These are phyloP conservation scores for Piprites chloris DNA, from an alignment of 2,113 vertebrate species.

Conservation along the genomic window DNA sequence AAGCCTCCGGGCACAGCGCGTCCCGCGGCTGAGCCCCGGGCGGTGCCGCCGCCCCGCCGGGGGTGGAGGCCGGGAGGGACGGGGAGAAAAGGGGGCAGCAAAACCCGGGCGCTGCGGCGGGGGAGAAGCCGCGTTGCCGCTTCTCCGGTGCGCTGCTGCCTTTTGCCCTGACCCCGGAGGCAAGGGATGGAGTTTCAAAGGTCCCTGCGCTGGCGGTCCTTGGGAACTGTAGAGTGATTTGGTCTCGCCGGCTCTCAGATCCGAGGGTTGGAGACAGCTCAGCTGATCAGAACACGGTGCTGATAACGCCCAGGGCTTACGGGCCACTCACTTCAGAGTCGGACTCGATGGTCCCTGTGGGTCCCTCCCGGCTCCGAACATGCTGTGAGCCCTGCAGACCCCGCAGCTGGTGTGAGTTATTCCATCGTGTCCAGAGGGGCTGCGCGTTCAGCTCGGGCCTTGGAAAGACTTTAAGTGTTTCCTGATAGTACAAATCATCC, in stretches of 20 bases:
- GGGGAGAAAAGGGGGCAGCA: background rate
- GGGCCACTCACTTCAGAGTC: rapidly evolving
- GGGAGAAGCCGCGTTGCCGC: background rate
- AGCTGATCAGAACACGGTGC: rapidly evolving
- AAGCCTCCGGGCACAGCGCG: background rate
- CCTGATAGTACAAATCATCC: background rate
- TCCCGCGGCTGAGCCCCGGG: background rate
- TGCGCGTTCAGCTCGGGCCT: background rate
- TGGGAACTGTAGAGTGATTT: background rate
- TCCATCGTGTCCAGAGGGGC: background rate
- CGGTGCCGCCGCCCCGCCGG: background rate
- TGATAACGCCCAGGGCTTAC: background rate
- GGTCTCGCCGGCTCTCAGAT: background rate
- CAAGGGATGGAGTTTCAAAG: background rate
- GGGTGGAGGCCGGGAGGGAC: background rate
- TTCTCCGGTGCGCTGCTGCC: background rate
- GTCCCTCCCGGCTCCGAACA: background rate
- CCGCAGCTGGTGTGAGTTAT: background rate
- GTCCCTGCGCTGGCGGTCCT: too few species aligned
- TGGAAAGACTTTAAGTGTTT: background rate
- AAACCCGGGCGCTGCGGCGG: background rate
- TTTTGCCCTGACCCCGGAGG: rapidly evolving
- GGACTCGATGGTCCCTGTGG: background rate
- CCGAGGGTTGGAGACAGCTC: background rate
- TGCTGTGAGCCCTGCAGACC: background rate